phyloP scores from a whole-genome alignment of 2,797 vertebrate genomes.

The Melanotaenia pygmaea region DNA sequence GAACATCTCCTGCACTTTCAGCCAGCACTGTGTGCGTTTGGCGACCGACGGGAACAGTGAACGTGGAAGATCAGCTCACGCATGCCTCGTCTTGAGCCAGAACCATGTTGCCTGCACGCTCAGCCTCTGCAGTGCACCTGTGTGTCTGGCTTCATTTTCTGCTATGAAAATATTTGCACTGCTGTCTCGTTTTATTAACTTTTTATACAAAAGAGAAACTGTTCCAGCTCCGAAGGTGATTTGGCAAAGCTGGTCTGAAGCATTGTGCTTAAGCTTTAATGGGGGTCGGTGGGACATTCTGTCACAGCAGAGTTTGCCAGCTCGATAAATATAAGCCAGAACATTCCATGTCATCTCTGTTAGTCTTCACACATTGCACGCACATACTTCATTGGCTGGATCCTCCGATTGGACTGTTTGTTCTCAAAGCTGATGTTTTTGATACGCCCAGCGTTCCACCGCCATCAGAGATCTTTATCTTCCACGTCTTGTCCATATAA shows the following conservation, averaged over 20 bases:
- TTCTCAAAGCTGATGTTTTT: constrained; percentile 40
- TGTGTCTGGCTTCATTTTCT: constrained; percentile 67
- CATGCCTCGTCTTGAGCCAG: constrained; percentile 45
- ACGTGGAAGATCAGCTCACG: constrained; percentile 50
- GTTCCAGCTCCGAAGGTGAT: constrained; percentile 57
- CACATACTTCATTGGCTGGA: constrained; percentile 36
- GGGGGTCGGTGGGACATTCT: constrained; percentile 26
- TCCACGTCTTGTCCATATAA: not conserved
- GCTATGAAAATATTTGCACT: constrained; percentile 75
- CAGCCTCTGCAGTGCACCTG: constrained; percentile 74
- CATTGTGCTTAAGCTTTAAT: constrained; percentile 37
- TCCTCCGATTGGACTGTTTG: constrained; percentile 32
- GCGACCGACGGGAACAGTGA: constrained; percentile 35
- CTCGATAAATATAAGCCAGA: constrained; percentile 54
- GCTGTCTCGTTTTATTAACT: constrained; percentile 75
- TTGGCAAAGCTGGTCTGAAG: constrained; percentile 9
- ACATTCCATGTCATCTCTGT: constrained; percentile 34
- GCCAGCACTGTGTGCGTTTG: constrained; percentile 15
- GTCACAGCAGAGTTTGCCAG: constrained; percentile 31
- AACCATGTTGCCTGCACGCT: constrained; percentile 52
- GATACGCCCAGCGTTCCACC: constrained; percentile 24
- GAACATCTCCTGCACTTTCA: not conserved
- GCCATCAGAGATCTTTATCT: constrained; percentile 13
- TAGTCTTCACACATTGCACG: constrained; percentile 54
- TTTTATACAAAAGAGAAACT: constrained; percentile 73